These are phyloP conservation scores for Scomber scombrus DNA, from an alignment of 2,113 vertebrate genomes.

Conservation along the genomic window DNA sequence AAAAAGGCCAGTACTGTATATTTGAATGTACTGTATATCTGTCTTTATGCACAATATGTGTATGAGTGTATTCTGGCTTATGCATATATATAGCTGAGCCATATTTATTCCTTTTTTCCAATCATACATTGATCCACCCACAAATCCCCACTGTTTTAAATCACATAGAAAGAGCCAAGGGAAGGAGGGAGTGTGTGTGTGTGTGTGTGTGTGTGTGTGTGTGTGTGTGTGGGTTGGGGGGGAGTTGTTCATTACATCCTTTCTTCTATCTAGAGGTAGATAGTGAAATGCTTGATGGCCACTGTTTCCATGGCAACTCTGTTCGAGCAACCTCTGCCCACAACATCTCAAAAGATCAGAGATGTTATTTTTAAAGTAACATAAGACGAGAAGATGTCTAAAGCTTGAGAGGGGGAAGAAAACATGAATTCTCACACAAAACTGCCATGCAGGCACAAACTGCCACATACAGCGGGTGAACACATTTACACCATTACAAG, in stretches of 20 bases:
- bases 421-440: conserved; percentile 3
- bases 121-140: conserved; percentile 21
- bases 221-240: too few species aligned
- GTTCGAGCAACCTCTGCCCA: conserved; percentile 70
- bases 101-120: conserved; percentile 27
- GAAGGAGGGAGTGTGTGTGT: neutral
- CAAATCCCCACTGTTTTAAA: conserved; percentile 50
- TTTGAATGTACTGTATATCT: neutral
- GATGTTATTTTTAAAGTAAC: conserved; percentile 72
- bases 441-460: neutral
- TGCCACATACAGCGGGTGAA: neutral
- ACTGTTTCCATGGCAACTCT: conserved; percentile 86
- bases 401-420: neutral
- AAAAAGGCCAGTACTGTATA: too few species aligned
- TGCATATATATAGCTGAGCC: conserved; percentile 4
- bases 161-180: conserved; percentile 36
- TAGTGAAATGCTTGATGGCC: conserved; percentile 74
- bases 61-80: conserved; percentile 3
- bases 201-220: too few species aligned
- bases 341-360: conserved; percentile 79
- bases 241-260: conserved; percentile 72
- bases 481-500: neutral
- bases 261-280: conserved; percentile 73
- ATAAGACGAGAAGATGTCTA: conserved; percentile 41
- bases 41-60: conserved; percentile 13